Conservation (phyloP, 2,888 invertebrate genomes). For the Amphipoea oculea region DNA sequence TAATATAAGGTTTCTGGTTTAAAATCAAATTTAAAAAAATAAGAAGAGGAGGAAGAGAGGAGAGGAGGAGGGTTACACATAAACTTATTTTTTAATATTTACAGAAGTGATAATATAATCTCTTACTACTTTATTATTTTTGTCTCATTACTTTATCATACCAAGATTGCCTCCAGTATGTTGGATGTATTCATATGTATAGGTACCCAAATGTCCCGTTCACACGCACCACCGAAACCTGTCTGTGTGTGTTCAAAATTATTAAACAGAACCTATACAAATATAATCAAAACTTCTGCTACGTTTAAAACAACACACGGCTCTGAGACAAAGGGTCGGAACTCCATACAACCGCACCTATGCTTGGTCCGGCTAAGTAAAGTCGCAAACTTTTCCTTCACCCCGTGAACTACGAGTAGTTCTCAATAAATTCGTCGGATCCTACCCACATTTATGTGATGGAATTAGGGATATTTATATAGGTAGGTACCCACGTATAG, state of each 20-base stretch:
- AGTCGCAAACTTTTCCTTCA: conserved; percentile 57
- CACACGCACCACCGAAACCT: background rate
- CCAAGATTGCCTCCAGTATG: background rate
- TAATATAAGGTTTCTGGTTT: conserved; percentile 5
- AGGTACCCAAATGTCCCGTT: background rate
- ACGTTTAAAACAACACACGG: conserved; percentile 38
- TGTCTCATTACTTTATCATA: background rate
- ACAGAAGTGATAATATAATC: background rate
- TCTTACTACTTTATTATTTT: background rate
- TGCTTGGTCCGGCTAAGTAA: conserved; percentile 28
- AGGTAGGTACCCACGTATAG: conserved; percentile 5
- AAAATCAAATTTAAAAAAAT: background rate
- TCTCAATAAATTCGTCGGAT: conserved; percentile 67
- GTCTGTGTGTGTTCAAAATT: conserved; percentile 8
- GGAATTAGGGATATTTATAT: conserved; percentile 43
- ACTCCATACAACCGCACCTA: conserved; percentile 40
- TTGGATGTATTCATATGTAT: background rate
- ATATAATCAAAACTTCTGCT: conserved; percentile 47
- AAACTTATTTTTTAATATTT: background rate
- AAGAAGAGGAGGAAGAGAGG: no score
- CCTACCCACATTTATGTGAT: conserved; percentile 52
- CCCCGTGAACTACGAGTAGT: conserved; percentile 59
- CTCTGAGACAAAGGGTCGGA: conserved; percentile 29
- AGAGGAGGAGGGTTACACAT: background rate
- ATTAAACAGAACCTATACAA: conserved; percentile 28